Conservation (phyloP, 2,113 vertebrate genomes). For the Condylura cristata region DNA sequence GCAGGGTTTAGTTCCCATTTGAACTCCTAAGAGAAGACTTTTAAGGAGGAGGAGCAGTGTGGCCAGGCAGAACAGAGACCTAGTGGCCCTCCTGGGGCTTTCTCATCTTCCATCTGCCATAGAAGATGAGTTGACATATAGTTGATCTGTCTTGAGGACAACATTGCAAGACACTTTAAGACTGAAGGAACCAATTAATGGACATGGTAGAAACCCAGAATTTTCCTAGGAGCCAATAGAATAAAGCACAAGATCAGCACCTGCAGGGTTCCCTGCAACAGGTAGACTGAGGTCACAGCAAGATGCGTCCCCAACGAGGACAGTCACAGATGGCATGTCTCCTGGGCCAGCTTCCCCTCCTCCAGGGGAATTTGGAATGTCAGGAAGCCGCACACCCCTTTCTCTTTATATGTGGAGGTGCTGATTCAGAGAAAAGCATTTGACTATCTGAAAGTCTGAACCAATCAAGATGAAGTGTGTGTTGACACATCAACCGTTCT, state of each 20-base stretch:
- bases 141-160: neutral
- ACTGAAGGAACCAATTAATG: neutral
- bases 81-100: neutral
- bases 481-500: neutral
- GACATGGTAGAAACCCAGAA: neutral
- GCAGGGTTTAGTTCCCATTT: accelerated
- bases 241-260: neutral
- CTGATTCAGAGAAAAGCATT: neutral
- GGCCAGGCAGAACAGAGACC: neutral
- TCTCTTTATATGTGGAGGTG: neutral
- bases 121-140: neutral
- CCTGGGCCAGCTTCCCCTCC: neutral
- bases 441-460: neutral
- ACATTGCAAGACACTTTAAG: neutral
- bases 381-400: neutral
- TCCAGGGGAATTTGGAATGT: too few relatives aligned
- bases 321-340: accelerated
- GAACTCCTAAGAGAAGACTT: neutral
- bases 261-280: neutral
- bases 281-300: neutral
- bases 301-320: neutral
- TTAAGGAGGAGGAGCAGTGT: neutral
- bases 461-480: neutral
- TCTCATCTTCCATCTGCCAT: neutral
- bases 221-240: neutral